phyloP scores from a whole-genome alignment of 2,113 vertebrate species.

The Chinchilla lanigera region DNA sequence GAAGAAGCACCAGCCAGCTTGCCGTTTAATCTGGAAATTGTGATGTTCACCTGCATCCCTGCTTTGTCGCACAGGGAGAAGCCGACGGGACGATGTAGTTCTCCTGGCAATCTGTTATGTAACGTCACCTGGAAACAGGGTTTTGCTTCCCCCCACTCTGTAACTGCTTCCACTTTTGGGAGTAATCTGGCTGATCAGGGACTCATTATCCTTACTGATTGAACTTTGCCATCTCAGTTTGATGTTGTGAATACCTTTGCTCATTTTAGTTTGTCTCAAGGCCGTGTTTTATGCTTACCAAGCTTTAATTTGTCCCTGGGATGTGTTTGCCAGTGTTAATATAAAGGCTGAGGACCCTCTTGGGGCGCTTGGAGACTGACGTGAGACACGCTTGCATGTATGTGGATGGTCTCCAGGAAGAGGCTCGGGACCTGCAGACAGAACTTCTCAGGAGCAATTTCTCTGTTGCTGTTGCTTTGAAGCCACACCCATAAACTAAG shows the following conservation, averaged over 20 bases:
- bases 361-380: background rate
- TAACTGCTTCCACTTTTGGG: background rate
- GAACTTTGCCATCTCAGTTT: slow-evolving; percentile 40
- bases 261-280: slow-evolving; percentile 65
- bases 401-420: background rate
- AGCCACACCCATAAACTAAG: slow-evolving; percentile 42
- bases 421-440: background rate
- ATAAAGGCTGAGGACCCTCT: slow-evolving; percentile 49
- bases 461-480: background rate
- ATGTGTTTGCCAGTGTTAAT: slow-evolving; percentile 50
- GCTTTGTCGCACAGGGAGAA: background rate
- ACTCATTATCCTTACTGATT: slow-evolving; percentile 71
- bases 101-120: background rate
- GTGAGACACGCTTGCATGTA: background rate
- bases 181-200: slow-evolving; percentile 46
- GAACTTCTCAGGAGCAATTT: slow-evolving; percentile 13
- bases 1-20: background rate
- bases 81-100: background rate
- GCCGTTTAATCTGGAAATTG: background rate
- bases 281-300: slow-evolving; percentile 58
- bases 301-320: slow-evolving; percentile 63
- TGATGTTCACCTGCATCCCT: background rate
- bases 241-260: background rate
- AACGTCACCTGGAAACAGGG: background rate
- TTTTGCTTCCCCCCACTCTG: background rate